Conservation (phyloP, 2,113 vertebrate genomes). For the Passer montanus region DNA sequence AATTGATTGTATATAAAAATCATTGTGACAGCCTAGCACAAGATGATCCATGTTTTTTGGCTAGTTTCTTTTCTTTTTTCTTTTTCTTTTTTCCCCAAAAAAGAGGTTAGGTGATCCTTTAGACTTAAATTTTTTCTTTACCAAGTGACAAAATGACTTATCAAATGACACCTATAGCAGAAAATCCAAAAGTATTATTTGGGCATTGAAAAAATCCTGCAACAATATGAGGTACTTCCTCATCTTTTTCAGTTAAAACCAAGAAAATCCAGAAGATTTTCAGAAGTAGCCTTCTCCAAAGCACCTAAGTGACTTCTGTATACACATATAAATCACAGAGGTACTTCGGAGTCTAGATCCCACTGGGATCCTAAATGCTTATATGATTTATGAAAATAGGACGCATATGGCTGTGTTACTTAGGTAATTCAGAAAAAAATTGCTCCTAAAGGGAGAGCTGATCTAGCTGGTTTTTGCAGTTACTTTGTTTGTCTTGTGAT, state of each 20-base stretch:
- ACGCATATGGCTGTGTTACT: neutral
- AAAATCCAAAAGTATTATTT: neutral
- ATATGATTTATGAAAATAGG: slow-evolving; percentile 58
- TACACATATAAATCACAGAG: neutral
- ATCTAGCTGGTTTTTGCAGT: slow-evolving; percentile 19
- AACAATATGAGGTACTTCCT: neutral
- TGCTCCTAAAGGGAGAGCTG: neutral
- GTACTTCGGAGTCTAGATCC: slow-evolving; percentile 12
- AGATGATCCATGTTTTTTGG: neutral
- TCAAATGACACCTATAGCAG: neutral
- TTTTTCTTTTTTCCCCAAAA: neutral
- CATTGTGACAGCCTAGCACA: neutral
- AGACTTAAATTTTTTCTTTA: neutral
- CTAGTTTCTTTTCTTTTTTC: neutral
- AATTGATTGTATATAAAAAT: neutral
- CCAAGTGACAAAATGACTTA: neutral
- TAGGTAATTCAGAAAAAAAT: slow-evolving; percentile 22
- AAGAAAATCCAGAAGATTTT: neutral
- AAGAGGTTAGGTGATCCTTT: neutral
- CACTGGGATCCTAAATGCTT: slow-evolving; percentile 21
- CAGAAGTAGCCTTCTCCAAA: neutral
- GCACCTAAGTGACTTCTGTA: neutral
- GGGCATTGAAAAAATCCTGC: neutral
- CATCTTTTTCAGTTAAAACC: neutral
- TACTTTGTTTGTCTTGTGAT: slow-evolving; percentile 37